Evolutionary conservation across 2,888 invertebrate genomes (phyloP).

Genomic region (Steromphala cineraria): DNA sequence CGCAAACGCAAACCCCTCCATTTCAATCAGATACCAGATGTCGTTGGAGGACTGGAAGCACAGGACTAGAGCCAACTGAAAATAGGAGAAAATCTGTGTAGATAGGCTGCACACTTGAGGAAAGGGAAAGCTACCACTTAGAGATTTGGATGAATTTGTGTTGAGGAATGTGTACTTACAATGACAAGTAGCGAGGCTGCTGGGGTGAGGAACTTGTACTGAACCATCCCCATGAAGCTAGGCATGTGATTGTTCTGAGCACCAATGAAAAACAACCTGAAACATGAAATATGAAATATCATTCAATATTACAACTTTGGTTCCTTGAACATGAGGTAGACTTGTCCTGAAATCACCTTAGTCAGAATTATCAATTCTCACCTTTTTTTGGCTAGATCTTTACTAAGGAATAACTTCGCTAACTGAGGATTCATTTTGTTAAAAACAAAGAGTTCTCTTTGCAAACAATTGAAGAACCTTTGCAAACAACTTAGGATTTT

Average conservation of each 20-base stretch:
- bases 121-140: no score
- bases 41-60: constrained; percentile 62
- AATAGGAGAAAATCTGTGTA: constrained; percentile 15
- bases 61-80: constrained; percentile 53
- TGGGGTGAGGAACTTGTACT: constrained; percentile 74
- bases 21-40: constrained; percentile 69
- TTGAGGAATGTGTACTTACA: constrained; percentile 54
- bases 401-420: no score
- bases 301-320: no score
- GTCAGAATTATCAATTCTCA: no score
- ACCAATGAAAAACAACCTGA: constrained; percentile 76
- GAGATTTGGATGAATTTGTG: background rate
- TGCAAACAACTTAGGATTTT: no score
- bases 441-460: no score
- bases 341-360: no score
- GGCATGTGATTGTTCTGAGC: constrained; percentile 77
- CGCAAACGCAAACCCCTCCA: constrained; percentile 72
- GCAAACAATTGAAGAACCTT: no score
- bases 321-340: no score
- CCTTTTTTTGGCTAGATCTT: no score
- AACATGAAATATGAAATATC: background rate
- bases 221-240: constrained; percentile 75
- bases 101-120: no score
- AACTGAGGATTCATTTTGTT: no score
- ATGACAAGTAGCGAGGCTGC: constrained; percentile 74